phyloP scores from a whole-genome alignment of 2,888 invertebrate genomes.

The Oligia strigilis region DNA sequence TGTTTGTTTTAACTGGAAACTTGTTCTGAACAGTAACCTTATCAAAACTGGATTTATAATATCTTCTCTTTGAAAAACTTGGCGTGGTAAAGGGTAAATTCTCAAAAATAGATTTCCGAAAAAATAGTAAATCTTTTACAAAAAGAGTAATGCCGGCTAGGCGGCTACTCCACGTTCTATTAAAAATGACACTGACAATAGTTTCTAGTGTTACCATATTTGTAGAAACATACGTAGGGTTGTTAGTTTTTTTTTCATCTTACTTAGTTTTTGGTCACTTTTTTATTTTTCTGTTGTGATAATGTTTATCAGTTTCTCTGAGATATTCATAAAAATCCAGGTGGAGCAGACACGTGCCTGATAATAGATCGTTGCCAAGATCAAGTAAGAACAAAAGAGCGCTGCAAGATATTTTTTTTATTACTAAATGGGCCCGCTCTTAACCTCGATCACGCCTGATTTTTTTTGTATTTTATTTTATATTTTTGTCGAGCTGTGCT shows the following conservation, averaged over 20 bases:
- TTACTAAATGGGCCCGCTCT: no score
- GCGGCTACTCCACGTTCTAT: constrained; percentile 66
- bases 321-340: neutral
- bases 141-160: constrained; percentile 62
- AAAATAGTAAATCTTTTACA: constrained; percentile 52
- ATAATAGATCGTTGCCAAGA: neutral
- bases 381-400: neutral
- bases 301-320: neutral
- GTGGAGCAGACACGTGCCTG: neutral
- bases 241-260: neutral
- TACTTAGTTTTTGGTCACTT: neutral
- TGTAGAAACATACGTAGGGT: constrained; percentile 13
- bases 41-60: constrained; percentile 19
- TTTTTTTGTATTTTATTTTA: no score
- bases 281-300: neutral
- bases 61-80: constrained; percentile 38
- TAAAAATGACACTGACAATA: constrained; percentile 61
- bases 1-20: constrained; percentile 51
- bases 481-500: neutral
- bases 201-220: constrained; percentile 38
- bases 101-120: constrained; percentile 66
- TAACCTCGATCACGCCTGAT: no score
- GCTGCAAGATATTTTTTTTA: no score
- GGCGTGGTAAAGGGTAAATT: constrained; percentile 57
- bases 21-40: constrained; percentile 31